Percentiles rank a stretch among this genome's conserved stretches.
Conservation (phyloP, 2,888 invertebrate species). For the Dexiosoma caninum region DNA sequence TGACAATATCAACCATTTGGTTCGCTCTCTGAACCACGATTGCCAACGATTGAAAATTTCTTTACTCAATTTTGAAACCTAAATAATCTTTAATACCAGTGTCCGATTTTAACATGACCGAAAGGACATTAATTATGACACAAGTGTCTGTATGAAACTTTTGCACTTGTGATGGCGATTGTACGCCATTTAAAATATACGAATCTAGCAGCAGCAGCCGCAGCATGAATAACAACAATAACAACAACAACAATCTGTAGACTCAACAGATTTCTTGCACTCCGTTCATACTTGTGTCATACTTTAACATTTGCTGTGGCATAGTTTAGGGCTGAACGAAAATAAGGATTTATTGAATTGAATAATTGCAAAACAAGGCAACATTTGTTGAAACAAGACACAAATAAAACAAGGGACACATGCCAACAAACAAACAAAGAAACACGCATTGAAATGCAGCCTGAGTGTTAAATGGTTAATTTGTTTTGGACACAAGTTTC, state of each 20-base stretch:
- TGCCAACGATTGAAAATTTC: too few species aligned
- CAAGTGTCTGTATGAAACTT: constrained; percentile 55
- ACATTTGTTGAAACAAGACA: constrained; percentile 55
- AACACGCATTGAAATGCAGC: constrained; percentile 6
- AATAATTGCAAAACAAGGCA: constrained; percentile 65
- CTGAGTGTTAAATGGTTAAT: constrained; percentile 64
- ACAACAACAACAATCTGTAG: constrained; percentile 9
- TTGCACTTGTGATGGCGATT: not conserved
- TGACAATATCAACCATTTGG: too few species aligned
- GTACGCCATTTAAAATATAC: not conserved
- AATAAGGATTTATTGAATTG: constrained; percentile 68
- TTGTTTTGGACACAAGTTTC: constrained; percentile 65
- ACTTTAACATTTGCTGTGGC: constrained; percentile 13
- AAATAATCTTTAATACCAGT: not conserved
- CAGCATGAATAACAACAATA: too few species aligned
- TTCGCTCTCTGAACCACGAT: too few species aligned
- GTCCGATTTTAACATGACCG: not conserved
- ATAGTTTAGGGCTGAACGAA: constrained; percentile 37
- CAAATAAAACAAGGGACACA: constrained; percentile 17
- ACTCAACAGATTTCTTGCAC: constrained; percentile 20
- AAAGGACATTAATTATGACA: constrained; percentile 52
- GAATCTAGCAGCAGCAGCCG: too few species aligned
- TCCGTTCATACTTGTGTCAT: not conserved
- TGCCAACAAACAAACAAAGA: not conserved
- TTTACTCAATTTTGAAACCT: too few species aligned